These are phyloP conservation scores for Dendrocincla fuliginosa DNA, from an alignment of 2,797 vertebrate species.

Conservation along the genomic window DNA sequence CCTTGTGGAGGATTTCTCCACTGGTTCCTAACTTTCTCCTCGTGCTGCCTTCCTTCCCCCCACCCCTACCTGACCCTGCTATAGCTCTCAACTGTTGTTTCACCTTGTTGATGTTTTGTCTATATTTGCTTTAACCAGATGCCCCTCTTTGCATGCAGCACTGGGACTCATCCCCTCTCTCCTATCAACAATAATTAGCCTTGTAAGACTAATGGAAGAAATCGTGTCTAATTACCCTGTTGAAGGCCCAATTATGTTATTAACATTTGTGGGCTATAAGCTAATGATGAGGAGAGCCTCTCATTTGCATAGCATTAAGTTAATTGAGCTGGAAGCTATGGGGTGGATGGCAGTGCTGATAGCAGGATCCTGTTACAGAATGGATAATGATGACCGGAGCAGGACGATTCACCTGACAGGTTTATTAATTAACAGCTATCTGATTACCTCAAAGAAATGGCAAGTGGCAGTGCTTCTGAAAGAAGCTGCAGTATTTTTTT, in stretches of 20 bases:
- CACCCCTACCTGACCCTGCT: background rate
- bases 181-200: constrained; percentile 83
- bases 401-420: constrained; percentile 91
- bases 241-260: constrained; percentile 95
- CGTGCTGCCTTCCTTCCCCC: background rate
- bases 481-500: constrained; percentile 14
- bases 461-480: constrained; percentile 48
- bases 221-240: constrained; percentile 89
- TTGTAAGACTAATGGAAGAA: constrained; percentile 87
- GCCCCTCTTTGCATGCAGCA: constrained; percentile 62
- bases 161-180: constrained; percentile 70
- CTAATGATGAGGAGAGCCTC: constrained; percentile 87
- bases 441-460: constrained; percentile 83
- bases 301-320: constrained; percentile 98
- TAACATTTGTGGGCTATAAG: constrained; percentile 86
- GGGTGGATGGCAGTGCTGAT: constrained; percentile 73
- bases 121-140: constrained; percentile 68
- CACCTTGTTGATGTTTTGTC: constrained; percentile 54
- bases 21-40: background rate
- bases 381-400: constrained; percentile 86
- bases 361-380: constrained; percentile 89
- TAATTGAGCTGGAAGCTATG: constrained; percentile 89
- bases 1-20: background rate
- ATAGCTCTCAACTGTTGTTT: constrained; percentile 21
- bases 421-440: constrained; percentile 96